Base-by-base conservation (phyloP, 2,113 vertebrate species). In the Phainopepla nitens region DNA sequence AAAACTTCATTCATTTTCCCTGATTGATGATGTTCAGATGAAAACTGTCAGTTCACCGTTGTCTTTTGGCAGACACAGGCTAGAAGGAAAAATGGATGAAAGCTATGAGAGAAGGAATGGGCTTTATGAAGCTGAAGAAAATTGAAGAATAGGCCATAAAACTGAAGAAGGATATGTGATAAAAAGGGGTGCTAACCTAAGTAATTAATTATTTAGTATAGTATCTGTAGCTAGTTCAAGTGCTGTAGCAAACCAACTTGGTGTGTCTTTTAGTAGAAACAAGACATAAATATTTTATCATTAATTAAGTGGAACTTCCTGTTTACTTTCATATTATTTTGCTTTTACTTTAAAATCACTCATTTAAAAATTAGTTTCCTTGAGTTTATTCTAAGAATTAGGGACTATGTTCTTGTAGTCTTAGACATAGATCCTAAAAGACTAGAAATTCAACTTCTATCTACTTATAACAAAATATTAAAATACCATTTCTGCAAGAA, bases 391-490 rank as follows among this genome's bases (percentile, higher is more conserved):
- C 36, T 75, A 44, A 61, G 42, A 78, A 66, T 44, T 79, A 58
- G 27, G 14, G 29, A 47, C 23, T 80, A 13, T 61, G 33, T 61
- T 85, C 33, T 77, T 80, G 44, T 31, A 64, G 33, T 56, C 20
- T 57, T 76, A 62, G 42, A 66, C 15, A 51, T 10, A 27, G 17
- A 45, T 89, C 35, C 70, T 96, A 82, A 84, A 42, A 78, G 49
- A 36, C 54, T 76, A 94, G 84, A 65, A 94, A 85, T 57, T 94
- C 54, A 89, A 86, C 75, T 94, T 97, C 88, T 93, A 33, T 79
- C 68, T 96, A 73, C 76, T 92, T 85, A 41, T 16, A 69, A 51
- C 51, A 50, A 77, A 93, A 28, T 95, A 60, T 88, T 95, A 89
- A 76, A 93, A 91, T 89, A 88, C 24, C 44, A 83, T 90, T 97